Percentiles rank a stretch among this genome's conserved stretches.
Conservation (phyloP, 2,113 vertebrate genomes). For the Ophiodon elongatus region DNA sequence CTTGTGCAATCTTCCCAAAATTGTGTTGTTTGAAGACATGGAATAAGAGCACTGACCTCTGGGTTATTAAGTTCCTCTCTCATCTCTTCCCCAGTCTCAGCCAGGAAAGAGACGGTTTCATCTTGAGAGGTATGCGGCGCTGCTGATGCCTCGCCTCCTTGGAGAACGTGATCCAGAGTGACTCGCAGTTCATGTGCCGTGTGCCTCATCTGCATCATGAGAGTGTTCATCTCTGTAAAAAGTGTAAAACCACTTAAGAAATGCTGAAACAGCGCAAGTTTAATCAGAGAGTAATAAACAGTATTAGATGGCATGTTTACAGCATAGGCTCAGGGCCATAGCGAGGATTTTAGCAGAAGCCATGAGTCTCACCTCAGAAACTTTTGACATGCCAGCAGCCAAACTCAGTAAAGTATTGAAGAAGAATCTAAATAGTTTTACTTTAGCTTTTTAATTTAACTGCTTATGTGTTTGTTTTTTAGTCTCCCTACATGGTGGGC, state of each 20-base stretch:
- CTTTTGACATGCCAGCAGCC: neutral
- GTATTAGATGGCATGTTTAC: neutral
- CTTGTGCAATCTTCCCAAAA: neutral
- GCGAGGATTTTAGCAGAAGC: neutral
- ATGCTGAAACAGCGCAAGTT: neutral
- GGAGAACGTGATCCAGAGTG: constrained; percentile 78
- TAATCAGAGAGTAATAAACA: neutral
- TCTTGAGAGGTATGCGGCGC: constrained; percentile 58
- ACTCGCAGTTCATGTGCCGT: constrained; percentile 79
- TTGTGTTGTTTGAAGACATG: neutral
- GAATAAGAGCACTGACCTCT: constrained; percentile 63
- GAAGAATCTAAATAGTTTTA: neutral
- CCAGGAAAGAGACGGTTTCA: constrained; percentile 61
- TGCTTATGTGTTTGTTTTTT: neutral
- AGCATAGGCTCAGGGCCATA: neutral
- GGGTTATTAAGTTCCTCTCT: constrained; percentile 54
- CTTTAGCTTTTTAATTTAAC: neutral
- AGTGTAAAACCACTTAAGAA: constrained; percentile 4
- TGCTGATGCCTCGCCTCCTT: constrained; percentile 56
- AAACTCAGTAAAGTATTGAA: neutral
- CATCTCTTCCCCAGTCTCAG: constrained; percentile 63
- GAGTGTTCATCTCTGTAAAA: constrained; percentile 80
- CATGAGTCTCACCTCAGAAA: neutral
- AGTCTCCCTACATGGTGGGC: neutral
- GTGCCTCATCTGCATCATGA: constrained; percentile 84